These are phyloP conservation scores for Cheilosia impressa DNA, from an alignment of 2,888 invertebrate species.

Conservation along the genomic window DNA sequence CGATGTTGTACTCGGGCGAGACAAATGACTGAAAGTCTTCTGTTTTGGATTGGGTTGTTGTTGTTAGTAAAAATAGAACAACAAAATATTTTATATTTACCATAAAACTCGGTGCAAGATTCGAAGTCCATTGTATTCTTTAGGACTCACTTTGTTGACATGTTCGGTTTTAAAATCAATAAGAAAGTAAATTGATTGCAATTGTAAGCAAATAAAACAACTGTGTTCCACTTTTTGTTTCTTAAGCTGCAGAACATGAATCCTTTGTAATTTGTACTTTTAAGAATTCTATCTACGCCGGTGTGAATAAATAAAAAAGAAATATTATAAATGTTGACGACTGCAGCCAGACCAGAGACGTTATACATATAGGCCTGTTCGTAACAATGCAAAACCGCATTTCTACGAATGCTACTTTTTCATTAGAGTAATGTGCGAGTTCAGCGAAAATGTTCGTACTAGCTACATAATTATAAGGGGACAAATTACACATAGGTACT, in stretches of 20 bases:
- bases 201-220: conserved; percentile 1
- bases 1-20: conserved; percentile 78
- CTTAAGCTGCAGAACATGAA: neutral
- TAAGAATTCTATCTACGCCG: conserved; percentile 17
- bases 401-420: no score
- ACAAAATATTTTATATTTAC: conserved; percentile 39
- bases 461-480: no score
- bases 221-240: conserved; percentile 3
- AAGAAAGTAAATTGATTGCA: neutral
- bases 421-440: no score
- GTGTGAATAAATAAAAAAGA: conserved; percentile 55
- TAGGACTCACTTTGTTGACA: neutral
- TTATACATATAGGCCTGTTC: neutral
- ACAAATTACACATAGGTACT: no score
- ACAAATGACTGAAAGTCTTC: conserved; percentile 73
- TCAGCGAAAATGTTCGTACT: no score
- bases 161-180: neutral
- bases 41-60: neutral
- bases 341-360: conserved; percentile 39
- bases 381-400: no score
- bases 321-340: conserved; percentile 49
- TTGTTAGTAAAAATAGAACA: neutral
- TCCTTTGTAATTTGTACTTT: conserved; percentile 5
- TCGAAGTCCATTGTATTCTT: conserved; percentile 63
- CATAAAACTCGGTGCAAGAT: conserved; percentile 54